A percentile compares a stretch with the other conserved stretches of the same genome.
These are phyloP conservation scores for Byasa hedistus DNA, from an alignment of 2,888 invertebrate genomes.

Conservation along the genomic window DNA sequence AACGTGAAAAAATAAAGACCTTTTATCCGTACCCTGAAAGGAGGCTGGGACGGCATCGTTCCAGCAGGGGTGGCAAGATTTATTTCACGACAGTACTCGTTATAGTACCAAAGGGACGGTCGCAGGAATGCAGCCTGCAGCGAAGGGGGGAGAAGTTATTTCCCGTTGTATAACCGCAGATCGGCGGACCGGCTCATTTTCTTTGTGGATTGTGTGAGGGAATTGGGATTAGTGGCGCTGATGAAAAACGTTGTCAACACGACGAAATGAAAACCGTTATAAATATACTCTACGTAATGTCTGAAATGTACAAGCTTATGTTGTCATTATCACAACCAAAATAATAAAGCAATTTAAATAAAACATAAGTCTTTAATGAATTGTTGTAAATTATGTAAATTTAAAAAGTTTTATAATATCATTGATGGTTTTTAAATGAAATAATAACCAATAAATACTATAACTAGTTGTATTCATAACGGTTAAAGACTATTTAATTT, in stretches of 20 bases:
- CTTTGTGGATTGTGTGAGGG: constrained; percentile 58
- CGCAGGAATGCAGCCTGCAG: constrained; percentile 66
- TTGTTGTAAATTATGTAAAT: too few species aligned
- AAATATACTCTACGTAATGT: background rate
- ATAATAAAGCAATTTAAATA: too few species aligned
- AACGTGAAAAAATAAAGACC: constrained; percentile 73
- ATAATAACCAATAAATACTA: too few species aligned
- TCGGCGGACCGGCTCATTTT: constrained; percentile 59
- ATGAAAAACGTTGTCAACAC: constrained; percentile 27
- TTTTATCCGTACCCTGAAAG: constrained; percentile 70
- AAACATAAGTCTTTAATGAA: too few species aligned
- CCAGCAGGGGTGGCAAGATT: constrained; percentile 70
- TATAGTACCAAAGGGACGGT: constrained; percentile 72
- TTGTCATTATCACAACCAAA: background rate
- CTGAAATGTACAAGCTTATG: background rate
- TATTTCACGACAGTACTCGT: constrained; percentile 74
- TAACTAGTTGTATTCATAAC: too few species aligned
- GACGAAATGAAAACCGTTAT: background rate
- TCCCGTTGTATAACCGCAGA: constrained; percentile 62
- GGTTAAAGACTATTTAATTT: too few species aligned
- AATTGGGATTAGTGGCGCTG: constrained; percentile 55
- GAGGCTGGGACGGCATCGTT: constrained; percentile 59
- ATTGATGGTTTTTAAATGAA: too few species aligned
- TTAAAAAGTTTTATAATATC: too few species aligned
- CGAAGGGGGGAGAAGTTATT: constrained; percentile 44